phyloP scores from a whole-genome alignment of 2,797 vertebrate genomes.

The Valencia hispanica region DNA sequence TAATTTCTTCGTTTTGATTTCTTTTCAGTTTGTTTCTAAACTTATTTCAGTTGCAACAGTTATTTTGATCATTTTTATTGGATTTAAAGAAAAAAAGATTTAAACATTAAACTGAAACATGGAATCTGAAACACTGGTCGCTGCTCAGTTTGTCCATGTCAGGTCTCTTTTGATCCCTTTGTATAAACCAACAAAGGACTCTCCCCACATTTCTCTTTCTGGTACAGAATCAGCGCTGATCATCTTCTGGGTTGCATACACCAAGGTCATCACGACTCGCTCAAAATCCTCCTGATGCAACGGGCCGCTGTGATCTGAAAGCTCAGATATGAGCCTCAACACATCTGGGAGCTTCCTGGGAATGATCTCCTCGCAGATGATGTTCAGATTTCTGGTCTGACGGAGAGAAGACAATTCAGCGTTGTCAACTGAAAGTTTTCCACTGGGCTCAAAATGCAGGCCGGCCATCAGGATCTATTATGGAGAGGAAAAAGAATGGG shows the following conservation, averaged over 20 bases:
- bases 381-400: constrained; percentile 80
- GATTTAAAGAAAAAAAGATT: too few species aligned
- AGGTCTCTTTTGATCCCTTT: constrained; percentile 85
- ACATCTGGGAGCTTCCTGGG: constrained; percentile 86
- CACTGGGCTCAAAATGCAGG: constrained; percentile 77
- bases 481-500: neutral
- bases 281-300: constrained; percentile 89
- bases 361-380: constrained; percentile 84
- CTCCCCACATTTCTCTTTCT: constrained; percentile 84
- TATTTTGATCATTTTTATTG: constrained; percentile 6
- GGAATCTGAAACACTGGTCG: neutral
- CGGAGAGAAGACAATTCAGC: constrained; percentile 87
- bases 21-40: constrained; percentile 33
- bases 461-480: constrained; percentile 85
- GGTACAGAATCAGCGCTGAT: constrained; percentile 67
- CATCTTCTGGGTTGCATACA: constrained; percentile 81
- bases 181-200: constrained; percentile 86
- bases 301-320: constrained; percentile 65
- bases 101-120: constrained; percentile 20
- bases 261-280: constrained; percentile 85
- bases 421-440: constrained; percentile 81
- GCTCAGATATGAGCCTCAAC: constrained; percentile 76
- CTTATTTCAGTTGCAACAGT: constrained; percentile 4
- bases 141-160: constrained; percentile 32
- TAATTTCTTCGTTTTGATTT: constrained; percentile 14